phyloP scores from a whole-genome alignment of 2,888 invertebrate genomes.

The Athripsodes cinereus region DNA sequence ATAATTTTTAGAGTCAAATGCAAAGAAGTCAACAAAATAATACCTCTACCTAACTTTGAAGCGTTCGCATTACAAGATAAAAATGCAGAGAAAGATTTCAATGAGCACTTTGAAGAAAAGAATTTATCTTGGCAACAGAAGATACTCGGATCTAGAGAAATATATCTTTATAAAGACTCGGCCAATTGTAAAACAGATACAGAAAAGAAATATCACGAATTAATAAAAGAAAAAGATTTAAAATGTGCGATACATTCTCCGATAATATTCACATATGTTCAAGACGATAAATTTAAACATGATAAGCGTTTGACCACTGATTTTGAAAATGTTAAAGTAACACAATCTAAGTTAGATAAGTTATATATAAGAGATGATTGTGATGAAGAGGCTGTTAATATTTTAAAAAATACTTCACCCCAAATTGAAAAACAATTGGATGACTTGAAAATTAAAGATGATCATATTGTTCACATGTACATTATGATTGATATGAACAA shows the following conservation, averaged over 20 bases:
- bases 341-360: conserved; percentile 17
- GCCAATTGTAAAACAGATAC: conserved; percentile 56
- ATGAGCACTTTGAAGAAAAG: conserved; percentile 33
- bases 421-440: neutral
- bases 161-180: conserved; percentile 50
- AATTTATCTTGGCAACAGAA: conserved; percentile 69
- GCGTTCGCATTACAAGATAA: conserved; percentile 23
- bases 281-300: conserved; percentile 47
- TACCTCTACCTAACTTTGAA: conserved; percentile 41
- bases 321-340: conserved; percentile 18
- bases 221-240: conserved; percentile 35
- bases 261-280: conserved; percentile 52
- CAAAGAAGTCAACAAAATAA: conserved; percentile 36
- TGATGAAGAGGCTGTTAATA: neutral
- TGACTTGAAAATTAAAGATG: neutral
- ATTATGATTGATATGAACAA: conserved; percentile 38
- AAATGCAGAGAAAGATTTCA: conserved; percentile 23
- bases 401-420: neutral
- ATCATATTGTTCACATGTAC: conserved; percentile 31
- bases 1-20: conserved; percentile 36
- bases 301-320: conserved; percentile 33
- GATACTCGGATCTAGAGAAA: conserved; percentile 55
- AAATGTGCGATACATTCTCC: conserved; percentile 34
- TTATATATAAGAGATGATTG: neutral
- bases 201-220: conserved; percentile 52